Percentiles rank a stretch among this genome's conserved stretches.
These are phyloP conservation scores for Limanda limanda DNA, from an alignment of 2,113 vertebrate species.

Conservation along the genomic window DNA sequence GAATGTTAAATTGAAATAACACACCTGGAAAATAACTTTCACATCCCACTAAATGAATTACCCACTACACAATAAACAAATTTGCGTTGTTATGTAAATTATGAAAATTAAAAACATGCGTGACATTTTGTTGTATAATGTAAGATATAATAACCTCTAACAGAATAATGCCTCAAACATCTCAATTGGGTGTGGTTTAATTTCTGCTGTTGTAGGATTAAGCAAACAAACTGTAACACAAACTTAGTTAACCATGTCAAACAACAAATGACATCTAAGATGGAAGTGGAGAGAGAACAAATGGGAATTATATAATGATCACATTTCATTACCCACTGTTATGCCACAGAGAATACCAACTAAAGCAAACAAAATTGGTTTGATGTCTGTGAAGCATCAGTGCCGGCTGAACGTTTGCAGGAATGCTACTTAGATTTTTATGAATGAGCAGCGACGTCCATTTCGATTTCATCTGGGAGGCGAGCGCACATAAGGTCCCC, in stretches of 20 bases:
- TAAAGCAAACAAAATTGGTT: constrained; percentile 75
- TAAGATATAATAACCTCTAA: background rate
- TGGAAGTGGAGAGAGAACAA: constrained; percentile 67
- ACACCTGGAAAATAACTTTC: background rate
- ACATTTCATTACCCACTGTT: constrained; percentile 78
- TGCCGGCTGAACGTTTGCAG: constrained; percentile 58
- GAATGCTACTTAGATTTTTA: constrained; percentile 62
- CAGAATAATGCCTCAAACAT: background rate
- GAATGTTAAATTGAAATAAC: background rate
- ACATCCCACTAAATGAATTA: background rate
- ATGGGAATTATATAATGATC: constrained; percentile 78
- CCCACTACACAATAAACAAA: background rate
- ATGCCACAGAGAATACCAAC: constrained; percentile 76
- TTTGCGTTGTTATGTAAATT: background rate
- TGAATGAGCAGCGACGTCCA: constrained; percentile 68
- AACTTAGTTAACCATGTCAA: constrained; percentile 73
- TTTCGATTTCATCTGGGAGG: constrained; percentile 55
- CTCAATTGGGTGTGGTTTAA: constrained; percentile 33
- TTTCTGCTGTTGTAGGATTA: constrained; percentile 55
- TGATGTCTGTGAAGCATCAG: constrained; percentile 69
- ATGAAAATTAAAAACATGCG: background rate
- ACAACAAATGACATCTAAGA: constrained; percentile 66
- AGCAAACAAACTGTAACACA: constrained; percentile 57
- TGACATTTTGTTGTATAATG: background rate
- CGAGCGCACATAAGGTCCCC: constrained; percentile 32